phyloP scores from a whole-genome alignment of 2,888 invertebrate species.

The Camptogramma bilineatum region DNA sequence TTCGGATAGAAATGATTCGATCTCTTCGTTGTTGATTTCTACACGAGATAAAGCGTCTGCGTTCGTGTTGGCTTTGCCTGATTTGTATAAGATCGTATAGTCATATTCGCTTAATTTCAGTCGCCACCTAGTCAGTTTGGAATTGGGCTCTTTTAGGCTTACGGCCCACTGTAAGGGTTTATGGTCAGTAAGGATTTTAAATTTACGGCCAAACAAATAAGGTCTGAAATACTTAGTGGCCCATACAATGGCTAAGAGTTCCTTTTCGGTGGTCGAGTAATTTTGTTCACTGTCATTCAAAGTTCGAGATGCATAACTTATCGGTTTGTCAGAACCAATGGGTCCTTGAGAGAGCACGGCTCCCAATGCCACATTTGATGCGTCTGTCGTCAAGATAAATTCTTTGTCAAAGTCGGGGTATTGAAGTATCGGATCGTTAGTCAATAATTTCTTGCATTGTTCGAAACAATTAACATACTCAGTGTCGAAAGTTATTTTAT shows the following conservation, averaged over 20 bases:
- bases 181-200: conserved; percentile 60
- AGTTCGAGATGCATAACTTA: conserved; percentile 43
- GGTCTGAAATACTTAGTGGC: no score
- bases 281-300: conserved; percentile 47
- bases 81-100: conserved; percentile 31
- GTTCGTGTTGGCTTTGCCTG: conserved; percentile 56
- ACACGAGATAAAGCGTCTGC: conserved; percentile 40
- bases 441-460: conserved; percentile 40
- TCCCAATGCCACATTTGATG: conserved; percentile 50
- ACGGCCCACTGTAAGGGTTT: conserved; percentile 45
- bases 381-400: conserved; percentile 50
- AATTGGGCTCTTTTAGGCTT: conserved; percentile 41
- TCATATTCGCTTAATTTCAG: conserved; percentile 44
- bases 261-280: conserved; percentile 52
- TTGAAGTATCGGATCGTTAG: conserved; percentile 52
- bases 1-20: conserved; percentile 33
- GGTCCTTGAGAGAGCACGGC: conserved; percentile 46
- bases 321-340: conserved; percentile 38
- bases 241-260: conserved; percentile 54
- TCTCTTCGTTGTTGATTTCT: conserved; percentile 39
- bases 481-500: conserved; percentile 18
- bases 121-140: conserved; percentile 43
- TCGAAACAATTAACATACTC: conserved; percentile 45
- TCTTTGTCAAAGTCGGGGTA: conserved; percentile 55
- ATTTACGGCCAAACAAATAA: conserved; percentile 54